These are phyloP conservation scores for Agrypnus murinus DNA, from an alignment of 2,888 invertebrate genomes.

Conservation along the genomic window DNA sequence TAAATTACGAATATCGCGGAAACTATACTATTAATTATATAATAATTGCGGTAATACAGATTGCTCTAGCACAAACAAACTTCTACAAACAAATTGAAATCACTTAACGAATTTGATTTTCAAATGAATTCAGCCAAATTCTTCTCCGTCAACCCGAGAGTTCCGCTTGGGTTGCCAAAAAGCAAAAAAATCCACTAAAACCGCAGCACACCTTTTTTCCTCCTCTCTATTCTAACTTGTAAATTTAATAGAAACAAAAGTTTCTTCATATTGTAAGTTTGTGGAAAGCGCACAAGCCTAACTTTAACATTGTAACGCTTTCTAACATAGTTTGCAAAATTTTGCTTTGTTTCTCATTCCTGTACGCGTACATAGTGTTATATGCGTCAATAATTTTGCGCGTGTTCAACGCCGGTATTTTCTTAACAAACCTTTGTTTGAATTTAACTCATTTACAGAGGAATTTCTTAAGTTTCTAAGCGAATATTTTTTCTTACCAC, in stretches of 20 bases:
- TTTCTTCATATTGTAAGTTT: slow-evolving; percentile 9
- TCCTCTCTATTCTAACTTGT: neutral
- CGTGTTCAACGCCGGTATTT: slow-evolving; percentile 29
- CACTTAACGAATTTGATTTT: too few relatives aligned
- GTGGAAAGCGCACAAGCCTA: neutral
- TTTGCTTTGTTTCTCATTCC: slow-evolving; percentile 28
- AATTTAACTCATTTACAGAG: slow-evolving; percentile 36
- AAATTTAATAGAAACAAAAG: slow-evolving; percentile 21
- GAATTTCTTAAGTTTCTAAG: slow-evolving; percentile 31
- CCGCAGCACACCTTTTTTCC: neutral
- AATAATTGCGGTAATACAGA: too few relatives aligned
- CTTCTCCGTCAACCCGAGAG: too few relatives aligned
- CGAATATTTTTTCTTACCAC: slow-evolving; percentile 6
- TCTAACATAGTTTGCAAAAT: slow-evolving; percentile 37
- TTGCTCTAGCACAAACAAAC: too few relatives aligned
- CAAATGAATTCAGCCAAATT: too few relatives aligned
- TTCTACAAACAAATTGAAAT: too few relatives aligned
- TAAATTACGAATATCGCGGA: too few relatives aligned
- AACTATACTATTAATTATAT: too few relatives aligned
- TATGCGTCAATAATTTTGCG: slow-evolving; percentile 37
- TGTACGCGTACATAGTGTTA: slow-evolving; percentile 25
- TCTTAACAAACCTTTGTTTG: slow-evolving; percentile 38
- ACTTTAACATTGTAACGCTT: slow-evolving; percentile 27
- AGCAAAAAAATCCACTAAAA: neutral
- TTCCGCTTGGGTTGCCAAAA: too few relatives aligned